These are phyloP conservation scores for Folsomia candida DNA, from an alignment of 2,888 invertebrate genomes.

Conservation along the genomic window DNA sequence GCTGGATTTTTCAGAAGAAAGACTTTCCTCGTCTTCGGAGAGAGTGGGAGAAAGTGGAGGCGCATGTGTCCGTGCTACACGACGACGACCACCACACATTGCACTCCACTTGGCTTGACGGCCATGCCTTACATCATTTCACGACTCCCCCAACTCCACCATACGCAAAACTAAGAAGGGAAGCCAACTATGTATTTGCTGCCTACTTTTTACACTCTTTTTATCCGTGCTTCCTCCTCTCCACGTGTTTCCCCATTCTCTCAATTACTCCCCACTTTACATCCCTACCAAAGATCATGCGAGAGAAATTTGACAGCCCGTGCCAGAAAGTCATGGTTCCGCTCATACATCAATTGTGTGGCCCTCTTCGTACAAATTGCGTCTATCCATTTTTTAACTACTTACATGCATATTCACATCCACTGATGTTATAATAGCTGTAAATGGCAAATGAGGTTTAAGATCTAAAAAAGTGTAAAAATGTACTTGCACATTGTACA, in stretches of 20 bases:
- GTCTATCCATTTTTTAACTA: no score
- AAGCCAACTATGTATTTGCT: no score
- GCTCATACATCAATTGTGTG: no score
- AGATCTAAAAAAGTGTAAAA: no score
- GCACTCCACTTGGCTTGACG: constrained; percentile 35
- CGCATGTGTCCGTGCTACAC: constrained; percentile 48
- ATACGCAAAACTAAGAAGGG: no score
- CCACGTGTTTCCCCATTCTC: constrained; percentile 13
- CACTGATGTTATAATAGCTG: no score
- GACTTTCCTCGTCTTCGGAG: constrained; percentile 34
- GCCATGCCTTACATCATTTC: constrained; percentile 41
- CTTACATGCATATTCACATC: no score
- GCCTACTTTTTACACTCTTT: no score
- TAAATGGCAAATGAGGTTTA: no score
- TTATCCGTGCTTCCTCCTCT: constrained; percentile 5
- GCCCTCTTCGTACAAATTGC: no score
- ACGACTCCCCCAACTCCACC: constrained; percentile 14
- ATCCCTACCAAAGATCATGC: neutral
- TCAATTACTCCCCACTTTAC: constrained; percentile 13
- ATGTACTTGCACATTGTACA: no score
- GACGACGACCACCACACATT: constrained; percentile 30
- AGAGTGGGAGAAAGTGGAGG: constrained; percentile 24
- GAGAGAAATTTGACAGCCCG: neutral
- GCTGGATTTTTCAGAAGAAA: constrained; percentile 49
- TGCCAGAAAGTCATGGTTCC: no score